Base-by-base conservation (phyloP, 2,888 invertebrate genomes). In the Junonia oenone region DNA sequence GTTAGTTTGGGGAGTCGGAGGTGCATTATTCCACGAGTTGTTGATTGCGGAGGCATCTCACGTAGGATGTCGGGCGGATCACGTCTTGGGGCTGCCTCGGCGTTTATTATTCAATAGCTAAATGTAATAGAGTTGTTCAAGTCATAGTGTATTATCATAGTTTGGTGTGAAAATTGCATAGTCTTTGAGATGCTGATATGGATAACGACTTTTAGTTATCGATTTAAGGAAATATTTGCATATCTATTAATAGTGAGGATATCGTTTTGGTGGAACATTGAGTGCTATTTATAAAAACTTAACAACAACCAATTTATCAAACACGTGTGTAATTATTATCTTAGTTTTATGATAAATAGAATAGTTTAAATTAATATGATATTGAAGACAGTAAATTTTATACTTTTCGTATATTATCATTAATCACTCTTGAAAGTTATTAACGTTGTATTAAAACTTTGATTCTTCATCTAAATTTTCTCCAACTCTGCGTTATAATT, bases 41-140 rank as follows among this genome's bases (percentile, higher is more conserved):
- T 68, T 63, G 69, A 68, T 66, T 71, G 64, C 62, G 65, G 66
- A 82, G 70, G 78, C 80, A 55, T 49, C 69, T 75, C 83, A 83
- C 83, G 83, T 83, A 64, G 65, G 63, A 63, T 63, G 71, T 69
- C 71, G 69, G 69, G 63, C 64, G 65, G 68, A 68, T 70, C 73
- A 72, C 73, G 80, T 80, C 75, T 73, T 66, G 68, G 68, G 69
- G 68, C 75, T 65, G 70, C 68, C 75, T 65, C 72, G 69, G 72
- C 81, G 80, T 81, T 82, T 81, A 81, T 81, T 82, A 83, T 83
- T 81, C 80, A 82, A 79, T 81, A 79, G 75, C 76, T 75, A 76
- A 78, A 78, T 75, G 78, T 82, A 78, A 78, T 79, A 76, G 75
- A 76, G 75, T 74, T 78, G 77, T 79, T 77, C 74, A 56, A 62